These are phyloP conservation scores for Seriola rivoliana DNA, from an alignment of 2,113 vertebrate species.

Conservation along the genomic window DNA sequence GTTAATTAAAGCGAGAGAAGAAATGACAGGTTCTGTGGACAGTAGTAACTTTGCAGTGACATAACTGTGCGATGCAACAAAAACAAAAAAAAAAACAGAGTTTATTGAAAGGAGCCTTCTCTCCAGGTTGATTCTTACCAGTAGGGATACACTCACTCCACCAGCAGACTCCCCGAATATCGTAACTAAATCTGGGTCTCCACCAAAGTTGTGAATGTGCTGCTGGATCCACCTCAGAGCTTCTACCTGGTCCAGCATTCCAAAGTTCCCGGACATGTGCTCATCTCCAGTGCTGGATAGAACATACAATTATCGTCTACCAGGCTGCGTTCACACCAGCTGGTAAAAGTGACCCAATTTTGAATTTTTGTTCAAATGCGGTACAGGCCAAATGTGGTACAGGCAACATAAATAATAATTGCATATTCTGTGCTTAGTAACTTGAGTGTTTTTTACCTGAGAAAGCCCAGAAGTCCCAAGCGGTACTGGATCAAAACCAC, in stretches of 20 bases:
- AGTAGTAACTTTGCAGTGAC: background rate
- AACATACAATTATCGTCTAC: constrained; percentile 3
- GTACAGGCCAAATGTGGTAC: background rate
- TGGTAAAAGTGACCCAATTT: background rate
- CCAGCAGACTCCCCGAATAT: constrained; percentile 92
- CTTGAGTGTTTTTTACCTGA: constrained; percentile 80
- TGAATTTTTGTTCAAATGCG: background rate
- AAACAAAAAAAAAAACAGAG: too few species aligned
- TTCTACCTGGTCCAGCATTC: constrained; percentile 90
- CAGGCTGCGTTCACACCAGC: background rate
- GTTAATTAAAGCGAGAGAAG: constrained; percentile 30
- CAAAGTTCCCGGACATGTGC: constrained; percentile 89
- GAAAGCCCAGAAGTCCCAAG: constrained; percentile 87
- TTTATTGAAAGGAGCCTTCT: background rate
- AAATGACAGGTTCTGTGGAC: background rate
- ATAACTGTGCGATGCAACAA: background rate
- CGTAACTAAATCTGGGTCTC: constrained; percentile 88
- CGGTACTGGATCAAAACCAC: constrained; percentile 90
- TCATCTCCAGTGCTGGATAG: constrained; percentile 89
- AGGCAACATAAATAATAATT: background rate
- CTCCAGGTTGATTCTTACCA: constrained; percentile 78
- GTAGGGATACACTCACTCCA: constrained; percentile 86
- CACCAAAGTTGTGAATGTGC: constrained; percentile 91
- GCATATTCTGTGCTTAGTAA: background rate
- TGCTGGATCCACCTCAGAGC: constrained; percentile 91